Conservation (phyloP, 2,113 vertebrate genomes). For the human (Homo sapiens) region DNA sequence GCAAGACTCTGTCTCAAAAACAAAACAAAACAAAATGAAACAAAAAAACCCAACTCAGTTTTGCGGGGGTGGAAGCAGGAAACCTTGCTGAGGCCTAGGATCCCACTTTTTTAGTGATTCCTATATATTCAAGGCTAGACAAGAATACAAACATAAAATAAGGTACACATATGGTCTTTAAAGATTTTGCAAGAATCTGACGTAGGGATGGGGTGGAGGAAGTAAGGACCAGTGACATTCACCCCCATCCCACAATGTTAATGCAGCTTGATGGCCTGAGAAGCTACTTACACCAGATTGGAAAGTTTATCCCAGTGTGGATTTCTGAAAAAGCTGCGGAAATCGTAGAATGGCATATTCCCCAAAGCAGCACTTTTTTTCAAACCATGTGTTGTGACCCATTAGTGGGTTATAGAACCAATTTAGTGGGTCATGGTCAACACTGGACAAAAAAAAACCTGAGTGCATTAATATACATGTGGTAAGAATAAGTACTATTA, state of each 20-base stretch:
- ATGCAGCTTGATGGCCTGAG: neutral
- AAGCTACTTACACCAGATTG: neutral
- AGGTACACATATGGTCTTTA: accelerated
- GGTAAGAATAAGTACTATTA: neutral
- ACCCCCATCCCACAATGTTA: neutral
- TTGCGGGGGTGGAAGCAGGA: too few species aligned
- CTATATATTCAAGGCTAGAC: neutral
- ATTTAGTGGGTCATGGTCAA: neutral
- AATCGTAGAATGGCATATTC: neutral
- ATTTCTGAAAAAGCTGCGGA: neutral
- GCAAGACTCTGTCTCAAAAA: too few species aligned
- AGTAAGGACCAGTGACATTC: neutral
- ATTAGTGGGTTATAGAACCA: neutral
- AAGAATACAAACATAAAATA: neutral
- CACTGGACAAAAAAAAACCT: accelerated
- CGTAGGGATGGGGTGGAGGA: neutral
- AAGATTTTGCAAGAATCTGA: neutral
- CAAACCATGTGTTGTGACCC: neutral
- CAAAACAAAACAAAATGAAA: too few species aligned
- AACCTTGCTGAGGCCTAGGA: neutral
- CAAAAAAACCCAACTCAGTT: neutral
- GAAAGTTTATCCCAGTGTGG: neutral
- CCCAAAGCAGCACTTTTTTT: neutral
- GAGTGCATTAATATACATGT: accelerated
- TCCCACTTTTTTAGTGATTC: neutral